Conservation (phyloP, 2,113 vertebrate genomes). For the Morone chrysops region DNA sequence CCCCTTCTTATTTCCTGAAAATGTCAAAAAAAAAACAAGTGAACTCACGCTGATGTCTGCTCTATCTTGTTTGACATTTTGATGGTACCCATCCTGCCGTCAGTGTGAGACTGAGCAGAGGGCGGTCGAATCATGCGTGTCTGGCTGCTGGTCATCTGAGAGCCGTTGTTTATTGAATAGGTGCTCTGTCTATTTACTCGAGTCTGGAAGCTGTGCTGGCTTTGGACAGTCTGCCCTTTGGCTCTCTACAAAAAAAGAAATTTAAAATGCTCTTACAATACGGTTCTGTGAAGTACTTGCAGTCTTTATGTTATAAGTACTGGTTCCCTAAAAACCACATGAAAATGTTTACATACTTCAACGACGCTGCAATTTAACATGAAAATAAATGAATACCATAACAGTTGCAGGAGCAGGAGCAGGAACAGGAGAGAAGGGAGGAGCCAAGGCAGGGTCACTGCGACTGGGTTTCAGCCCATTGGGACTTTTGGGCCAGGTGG, state of each 20-base stretch:
- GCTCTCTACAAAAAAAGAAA: conserved; percentile 26
- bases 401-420: neutral
- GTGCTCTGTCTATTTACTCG: conserved; percentile 78
- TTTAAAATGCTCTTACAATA: neutral
- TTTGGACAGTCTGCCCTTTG: conserved; percentile 61
- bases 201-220: conserved; percentile 67
- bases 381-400: conserved; percentile 38
- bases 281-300: neutral
- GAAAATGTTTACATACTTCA: neutral
- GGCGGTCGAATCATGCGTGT: neutral
- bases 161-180: conserved; percentile 43
- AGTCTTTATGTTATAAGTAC: neutral
- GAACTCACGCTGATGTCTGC: conserved; percentile 62
- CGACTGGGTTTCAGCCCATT: conserved; percentile 86
- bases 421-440: conserved; percentile 23
- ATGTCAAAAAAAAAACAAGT: neutral
- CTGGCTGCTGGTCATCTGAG: conserved; percentile 55
- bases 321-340: neutral
- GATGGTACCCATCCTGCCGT: conserved; percentile 52
- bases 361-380: neutral
- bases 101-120: conserved; percentile 31
- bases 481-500: conserved; percentile 79
- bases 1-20: neutral
- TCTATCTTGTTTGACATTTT: conserved; percentile 38
- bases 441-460: conserved; percentile 88